phyloP scores from a whole-genome alignment of 2,797 vertebrate species.

The Phyllotis vaccarum region DNA sequence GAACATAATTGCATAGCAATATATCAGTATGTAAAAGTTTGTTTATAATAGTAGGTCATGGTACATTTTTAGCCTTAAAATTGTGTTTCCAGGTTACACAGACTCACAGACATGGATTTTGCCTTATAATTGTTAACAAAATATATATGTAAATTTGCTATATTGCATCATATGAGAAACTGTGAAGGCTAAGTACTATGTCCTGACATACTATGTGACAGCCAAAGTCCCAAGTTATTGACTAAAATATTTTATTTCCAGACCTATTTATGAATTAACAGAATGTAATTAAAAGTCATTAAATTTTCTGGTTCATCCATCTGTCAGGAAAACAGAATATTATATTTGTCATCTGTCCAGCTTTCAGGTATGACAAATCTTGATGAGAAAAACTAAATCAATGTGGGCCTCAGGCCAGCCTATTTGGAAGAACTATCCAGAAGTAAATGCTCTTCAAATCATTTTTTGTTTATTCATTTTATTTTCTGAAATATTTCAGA shows the following conservation, averaged over 20 bases:
- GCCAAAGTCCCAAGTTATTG: constrained; percentile 54
- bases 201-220: constrained; percentile 14
- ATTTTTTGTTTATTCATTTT: constrained; percentile 47
- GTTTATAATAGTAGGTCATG: background rate
- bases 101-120: background rate
- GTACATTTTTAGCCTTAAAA: constrained; percentile 52
- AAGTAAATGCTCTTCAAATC: constrained; percentile 46
- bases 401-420: constrained; percentile 17
- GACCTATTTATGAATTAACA: constrained; percentile 68
- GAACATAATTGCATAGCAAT: too few species aligned
- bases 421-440: constrained; percentile 29
- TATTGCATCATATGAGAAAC: constrained; percentile 31
- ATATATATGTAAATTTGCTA: background rate
- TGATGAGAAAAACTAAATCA: constrained; percentile 61
- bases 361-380: constrained; percentile 65
- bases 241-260: constrained; percentile 72
- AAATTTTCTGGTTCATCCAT: constrained; percentile 69
- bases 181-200: constrained; percentile 24
- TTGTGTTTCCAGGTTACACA: constrained; percentile 28
- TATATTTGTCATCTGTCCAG: constrained; percentile 69
- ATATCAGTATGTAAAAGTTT: background rate
- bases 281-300: constrained; percentile 77
- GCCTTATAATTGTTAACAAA: background rate
- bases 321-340: constrained; percentile 70
- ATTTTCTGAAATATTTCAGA: constrained; percentile 53